These are phyloP conservation scores for Etheostoma spectabile DNA, from an alignment of 2,113 vertebrate genomes.

Conservation along the genomic window DNA sequence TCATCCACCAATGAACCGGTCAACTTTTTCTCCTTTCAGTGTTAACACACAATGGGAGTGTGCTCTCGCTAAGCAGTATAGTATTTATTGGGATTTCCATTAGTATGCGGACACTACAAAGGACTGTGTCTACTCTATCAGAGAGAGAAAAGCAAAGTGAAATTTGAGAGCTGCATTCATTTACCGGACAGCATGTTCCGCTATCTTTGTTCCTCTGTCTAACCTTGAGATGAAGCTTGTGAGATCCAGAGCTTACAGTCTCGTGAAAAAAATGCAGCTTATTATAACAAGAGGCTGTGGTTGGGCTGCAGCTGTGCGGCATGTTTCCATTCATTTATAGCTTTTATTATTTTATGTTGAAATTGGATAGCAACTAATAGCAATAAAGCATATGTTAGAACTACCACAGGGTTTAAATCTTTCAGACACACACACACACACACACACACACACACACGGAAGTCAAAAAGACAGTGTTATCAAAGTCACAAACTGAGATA, in stretches of 20 bases:
- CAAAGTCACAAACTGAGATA: slow-evolving; percentile 15
- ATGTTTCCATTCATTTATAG: background rate
- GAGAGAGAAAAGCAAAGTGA: slow-evolving; percentile 37
- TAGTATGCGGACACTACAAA: slow-evolving; percentile 36
- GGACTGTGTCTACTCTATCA: slow-evolving; percentile 28
- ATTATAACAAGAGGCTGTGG: slow-evolving; percentile 5
- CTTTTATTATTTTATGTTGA: background rate
- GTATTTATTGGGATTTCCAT: slow-evolving; percentile 46
- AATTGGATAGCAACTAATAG: background rate
- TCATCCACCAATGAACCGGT: slow-evolving; percentile 17
- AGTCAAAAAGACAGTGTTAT: slow-evolving; percentile 2
- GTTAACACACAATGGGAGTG: slow-evolving; percentile 13
- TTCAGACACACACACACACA: background rate
- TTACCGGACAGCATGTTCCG: slow-evolving; percentile 31
- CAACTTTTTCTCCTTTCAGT: slow-evolving; percentile 8
- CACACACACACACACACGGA: background rate
- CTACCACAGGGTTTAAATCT: background rate
- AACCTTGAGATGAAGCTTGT: slow-evolving; percentile 46
- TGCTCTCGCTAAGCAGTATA: slow-evolving; percentile 5
- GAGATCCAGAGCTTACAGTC: slow-evolving; percentile 25
- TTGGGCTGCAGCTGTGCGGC: background rate
- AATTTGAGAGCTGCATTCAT: slow-evolving; percentile 46
- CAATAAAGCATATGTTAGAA: slow-evolving; percentile 8
- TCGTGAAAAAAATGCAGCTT: slow-evolving; percentile 32
- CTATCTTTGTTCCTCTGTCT: slow-evolving; percentile 46